phyloP scores from a whole-genome alignment of 2,797 vertebrate species.

The Benthosema pterotum region DNA sequence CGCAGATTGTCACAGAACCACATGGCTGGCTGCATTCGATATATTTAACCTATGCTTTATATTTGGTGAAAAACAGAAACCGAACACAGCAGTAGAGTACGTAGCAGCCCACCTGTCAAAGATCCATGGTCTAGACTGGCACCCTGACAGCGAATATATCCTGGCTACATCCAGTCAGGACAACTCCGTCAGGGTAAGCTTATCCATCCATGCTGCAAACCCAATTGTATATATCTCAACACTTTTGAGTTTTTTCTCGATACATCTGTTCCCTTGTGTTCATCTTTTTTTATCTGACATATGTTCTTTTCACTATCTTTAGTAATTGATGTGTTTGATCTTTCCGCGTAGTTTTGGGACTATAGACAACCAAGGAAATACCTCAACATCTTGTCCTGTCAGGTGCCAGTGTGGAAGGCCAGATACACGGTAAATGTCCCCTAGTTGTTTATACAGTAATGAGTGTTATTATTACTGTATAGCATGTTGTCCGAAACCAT shows the following conservation, averaged over 20 bases:
- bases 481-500: no score
- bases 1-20: no score
- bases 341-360: conserved; percentile 91
- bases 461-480: no score
- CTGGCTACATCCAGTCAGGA: conserved; percentile 97
- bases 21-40: neutral
- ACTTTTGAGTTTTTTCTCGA: no score
- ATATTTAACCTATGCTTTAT: neutral
- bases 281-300: no score
- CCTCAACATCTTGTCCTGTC: conserved; percentile 94
- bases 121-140: conserved; percentile 97
- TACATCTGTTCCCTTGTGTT: no score
- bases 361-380: conserved; percentile 96
- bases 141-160: conserved; percentile 93
- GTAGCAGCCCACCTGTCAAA: conserved; percentile 96
- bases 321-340: neutral
- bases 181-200: conserved; percentile 93
- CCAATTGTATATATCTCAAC: no score
- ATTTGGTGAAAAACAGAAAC: conserved; percentile 82
- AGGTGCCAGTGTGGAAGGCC: conserved; percentile 98
- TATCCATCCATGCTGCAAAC: no score
- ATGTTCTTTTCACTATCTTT: no score
- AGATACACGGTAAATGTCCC: conserved; percentile 89
- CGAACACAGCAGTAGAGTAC: conserved; percentile 93
- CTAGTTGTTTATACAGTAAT: no score